Conservation (phyloP, 2,797 vertebrate species). For the Clarias pachynema region DNA sequence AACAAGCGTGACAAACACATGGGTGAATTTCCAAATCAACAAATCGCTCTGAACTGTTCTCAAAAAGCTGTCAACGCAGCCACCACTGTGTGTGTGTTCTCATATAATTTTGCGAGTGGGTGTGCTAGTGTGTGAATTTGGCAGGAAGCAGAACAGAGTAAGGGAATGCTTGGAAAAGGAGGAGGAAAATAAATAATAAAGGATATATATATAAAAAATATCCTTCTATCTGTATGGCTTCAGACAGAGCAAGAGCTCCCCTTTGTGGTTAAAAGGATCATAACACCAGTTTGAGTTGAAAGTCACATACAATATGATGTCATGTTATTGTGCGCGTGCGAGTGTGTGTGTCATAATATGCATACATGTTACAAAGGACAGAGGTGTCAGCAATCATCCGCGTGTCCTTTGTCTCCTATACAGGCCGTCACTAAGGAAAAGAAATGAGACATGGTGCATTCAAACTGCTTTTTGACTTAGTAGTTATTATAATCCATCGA, state of each 20-base stretch:
- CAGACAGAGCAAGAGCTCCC: slow-evolving; percentile 65
- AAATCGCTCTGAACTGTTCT: slow-evolving; percentile 11
- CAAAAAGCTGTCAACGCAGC: slow-evolving; percentile 4
- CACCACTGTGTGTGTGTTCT: slow-evolving; percentile 21
- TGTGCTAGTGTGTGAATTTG: slow-evolving; percentile 25
- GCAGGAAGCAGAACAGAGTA: slow-evolving; percentile 65
- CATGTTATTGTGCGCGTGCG: slow-evolving; percentile 32
- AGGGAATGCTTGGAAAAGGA: slow-evolving; percentile 57
- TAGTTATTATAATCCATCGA: neutral
- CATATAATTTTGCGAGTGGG: slow-evolving; percentile 8
- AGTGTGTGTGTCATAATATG: neutral
- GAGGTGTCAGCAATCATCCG: slow-evolving; percentile 9
- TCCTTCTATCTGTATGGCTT: too few relatives aligned
- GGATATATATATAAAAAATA: too few relatives aligned
- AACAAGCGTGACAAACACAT: neutral
- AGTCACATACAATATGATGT: slow-evolving; percentile 6
- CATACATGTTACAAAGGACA: neutral
- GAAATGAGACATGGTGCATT: neutral
- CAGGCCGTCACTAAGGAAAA: neutral
- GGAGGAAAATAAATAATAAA: slow-evolving; percentile 33
- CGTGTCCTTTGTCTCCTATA: neutral
- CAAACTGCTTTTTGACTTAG: neutral
- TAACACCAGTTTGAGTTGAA: neutral
- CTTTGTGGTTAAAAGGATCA: slow-evolving; percentile 58
- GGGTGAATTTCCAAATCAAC: slow-evolving; percentile 20